phyloP scores from a whole-genome alignment of 2,113 vertebrate genomes.

The Anoura caudifer region DNA sequence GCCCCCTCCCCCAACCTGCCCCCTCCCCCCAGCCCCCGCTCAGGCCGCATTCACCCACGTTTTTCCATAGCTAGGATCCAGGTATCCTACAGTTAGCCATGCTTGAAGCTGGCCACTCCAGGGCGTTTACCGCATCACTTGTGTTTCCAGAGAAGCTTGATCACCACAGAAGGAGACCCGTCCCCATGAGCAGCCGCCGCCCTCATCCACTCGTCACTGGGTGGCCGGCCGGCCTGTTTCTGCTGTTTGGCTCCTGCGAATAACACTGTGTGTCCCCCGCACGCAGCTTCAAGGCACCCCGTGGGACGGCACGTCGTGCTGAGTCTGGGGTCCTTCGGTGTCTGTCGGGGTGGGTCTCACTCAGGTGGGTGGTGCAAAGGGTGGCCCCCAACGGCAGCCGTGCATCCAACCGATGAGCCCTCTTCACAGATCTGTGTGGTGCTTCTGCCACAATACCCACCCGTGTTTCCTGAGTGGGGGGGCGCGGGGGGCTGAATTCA shows the following conservation, averaged over 20 bases:
- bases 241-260: neutral
- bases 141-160: neutral
- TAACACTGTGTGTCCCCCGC: accelerated
- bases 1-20: accelerated
- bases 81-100: accelerated
- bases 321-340: accelerated
- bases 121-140: accelerated
- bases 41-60: accelerated
- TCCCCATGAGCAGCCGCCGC: neutral
- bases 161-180: neutral
- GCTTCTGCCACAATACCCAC: accelerated
- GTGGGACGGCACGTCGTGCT: accelerated
- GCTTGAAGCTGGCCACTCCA: too few species aligned
- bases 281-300: accelerated
- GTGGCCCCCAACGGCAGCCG: accelerated
- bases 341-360: neutral
- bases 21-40: accelerated
- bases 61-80: neutral
- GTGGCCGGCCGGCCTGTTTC: too few species aligned
- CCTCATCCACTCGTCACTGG: accelerated
- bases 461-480: accelerated
- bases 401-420: too few species aligned
- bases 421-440: accelerated
- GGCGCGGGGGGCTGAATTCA: neutral
- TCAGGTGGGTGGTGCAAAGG: neutral